Conservation (phyloP, 2,888 invertebrate genomes). For the Spisula subtruncata region DNA sequence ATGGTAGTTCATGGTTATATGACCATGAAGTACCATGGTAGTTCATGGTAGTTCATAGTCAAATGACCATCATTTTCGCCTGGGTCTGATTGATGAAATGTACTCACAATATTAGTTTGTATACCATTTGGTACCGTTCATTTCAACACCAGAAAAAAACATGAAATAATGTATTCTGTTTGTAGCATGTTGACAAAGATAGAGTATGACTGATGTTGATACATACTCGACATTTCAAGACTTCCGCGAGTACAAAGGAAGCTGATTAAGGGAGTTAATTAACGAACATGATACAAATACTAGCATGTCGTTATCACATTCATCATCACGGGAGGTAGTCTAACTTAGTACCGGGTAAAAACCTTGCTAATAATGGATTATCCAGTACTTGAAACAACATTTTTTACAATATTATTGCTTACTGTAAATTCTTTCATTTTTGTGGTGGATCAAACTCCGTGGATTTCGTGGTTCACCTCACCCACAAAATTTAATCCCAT, state of each 20-base stretch:
- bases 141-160: neutral
- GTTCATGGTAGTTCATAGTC: too few relatives aligned
- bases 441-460: too few relatives aligned
- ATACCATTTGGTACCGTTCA: neutral
- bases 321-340: neutral
- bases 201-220: neutral
- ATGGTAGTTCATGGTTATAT: too few relatives aligned
- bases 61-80: too few relatives aligned
- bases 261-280: conserved; percentile 4
- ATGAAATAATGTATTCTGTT: conserved; percentile 17
- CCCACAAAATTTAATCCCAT: too few relatives aligned
- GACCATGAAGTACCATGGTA: too few relatives aligned
- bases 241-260: neutral
- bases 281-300: neutral
- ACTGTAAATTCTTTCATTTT: too few relatives aligned
- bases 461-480: too few relatives aligned
- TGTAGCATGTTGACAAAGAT: too few relatives aligned
- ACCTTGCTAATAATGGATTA: neutral
- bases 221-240: neutral
- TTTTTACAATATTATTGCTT: neutral
- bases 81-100: neutral
- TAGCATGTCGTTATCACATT: conserved; percentile 8
- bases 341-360: neutral
- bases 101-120: neutral
- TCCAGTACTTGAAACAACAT: neutral